These are phyloP conservation scores for Amaurobius ferox DNA, from an alignment of 2,888 invertebrate species.

Conservation along the genomic window DNA sequence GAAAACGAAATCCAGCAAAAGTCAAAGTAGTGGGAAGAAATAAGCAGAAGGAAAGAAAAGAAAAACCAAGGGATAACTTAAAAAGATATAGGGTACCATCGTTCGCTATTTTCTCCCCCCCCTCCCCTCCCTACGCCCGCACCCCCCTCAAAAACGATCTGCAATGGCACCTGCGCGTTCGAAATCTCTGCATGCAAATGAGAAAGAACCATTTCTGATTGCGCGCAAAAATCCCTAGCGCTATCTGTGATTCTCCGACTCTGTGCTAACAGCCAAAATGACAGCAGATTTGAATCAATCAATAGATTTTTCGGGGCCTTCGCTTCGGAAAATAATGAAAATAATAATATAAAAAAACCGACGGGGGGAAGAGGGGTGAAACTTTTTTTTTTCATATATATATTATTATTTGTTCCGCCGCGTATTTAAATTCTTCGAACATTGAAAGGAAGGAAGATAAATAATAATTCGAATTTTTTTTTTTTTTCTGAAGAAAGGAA, in stretches of 20 bases:
- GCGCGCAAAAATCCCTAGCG: constrained; percentile 58
- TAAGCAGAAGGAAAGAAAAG: not conserved
- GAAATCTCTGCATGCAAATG: constrained; percentile 69
- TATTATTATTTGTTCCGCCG: constrained; percentile 66
- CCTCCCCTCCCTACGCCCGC: not conserved
- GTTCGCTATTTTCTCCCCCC: not conserved
- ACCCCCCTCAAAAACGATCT: constrained; percentile 13
- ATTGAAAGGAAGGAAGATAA: constrained; percentile 50
- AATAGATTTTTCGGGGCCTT: constrained; percentile 46
- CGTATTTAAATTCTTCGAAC: constrained; percentile 67
- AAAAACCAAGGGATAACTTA: constrained; percentile 32
- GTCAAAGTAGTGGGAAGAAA: not conserved
- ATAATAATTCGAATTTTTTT: constrained; percentile 55
- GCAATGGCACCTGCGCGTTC: constrained; percentile 56
- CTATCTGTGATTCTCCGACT: constrained; percentile 36
- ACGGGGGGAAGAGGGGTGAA: constrained; percentile 8
- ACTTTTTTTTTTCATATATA: constrained; percentile 30
- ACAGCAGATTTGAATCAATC: constrained; percentile 73
- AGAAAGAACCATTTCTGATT: constrained; percentile 61
- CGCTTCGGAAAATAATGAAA: constrained; percentile 52
- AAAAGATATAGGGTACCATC: constrained; percentile 58
- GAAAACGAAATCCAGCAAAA: not conserved
- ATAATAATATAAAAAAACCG: constrained; percentile 34
- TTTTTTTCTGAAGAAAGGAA: not conserved
- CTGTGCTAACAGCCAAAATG: constrained; percentile 67